Conservation (phyloP, 2,888 invertebrate genomes). For the Calliphora vomitoria region DNA sequence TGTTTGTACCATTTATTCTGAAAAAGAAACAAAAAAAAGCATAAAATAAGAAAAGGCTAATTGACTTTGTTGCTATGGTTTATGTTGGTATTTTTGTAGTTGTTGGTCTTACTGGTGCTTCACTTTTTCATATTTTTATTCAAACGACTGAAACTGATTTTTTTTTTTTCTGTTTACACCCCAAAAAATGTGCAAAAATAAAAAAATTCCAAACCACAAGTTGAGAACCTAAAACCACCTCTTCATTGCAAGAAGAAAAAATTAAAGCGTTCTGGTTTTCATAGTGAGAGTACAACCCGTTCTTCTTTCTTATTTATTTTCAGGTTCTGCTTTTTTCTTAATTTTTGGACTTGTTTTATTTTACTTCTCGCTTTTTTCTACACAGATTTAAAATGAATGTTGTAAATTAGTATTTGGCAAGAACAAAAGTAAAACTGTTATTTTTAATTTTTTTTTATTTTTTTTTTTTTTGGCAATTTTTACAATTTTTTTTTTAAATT, state of each 20-base stretch:
- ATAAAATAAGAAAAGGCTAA: constrained; percentile 61
- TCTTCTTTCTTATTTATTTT: constrained; percentile 2
- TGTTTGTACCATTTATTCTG: constrained; percentile 59
- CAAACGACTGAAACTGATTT: constrained; percentile 15
- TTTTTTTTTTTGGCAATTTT: not conserved
- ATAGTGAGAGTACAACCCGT: constrained; percentile 11
- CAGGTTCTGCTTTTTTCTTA: constrained; percentile 3
- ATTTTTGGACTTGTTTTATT: too few species aligned
- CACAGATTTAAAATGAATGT: constrained; percentile 44
- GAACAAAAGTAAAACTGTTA: constrained; percentile 26
- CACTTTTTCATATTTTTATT: constrained; percentile 5
- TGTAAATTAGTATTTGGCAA: constrained; percentile 60
- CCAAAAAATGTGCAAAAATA: not conserved
- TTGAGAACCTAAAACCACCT: constrained; percentile 30
- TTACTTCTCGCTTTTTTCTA: not conserved
- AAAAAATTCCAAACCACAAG: constrained; percentile 46
- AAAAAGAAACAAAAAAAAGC: constrained; percentile 7
- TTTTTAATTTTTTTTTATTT: not conserved
- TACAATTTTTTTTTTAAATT: not conserved
- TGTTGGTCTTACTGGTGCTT: not conserved
- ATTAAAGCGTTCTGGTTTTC: constrained; percentile 16
- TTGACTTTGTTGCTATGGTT: constrained; percentile 64
- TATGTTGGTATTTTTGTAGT: constrained; percentile 1
- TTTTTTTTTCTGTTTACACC: constrained; percentile 14
- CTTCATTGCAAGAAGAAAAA: constrained; percentile 35